Conservation (phyloP, 2,113 vertebrate genomes). For the Bungarus multicinctus region DNA sequence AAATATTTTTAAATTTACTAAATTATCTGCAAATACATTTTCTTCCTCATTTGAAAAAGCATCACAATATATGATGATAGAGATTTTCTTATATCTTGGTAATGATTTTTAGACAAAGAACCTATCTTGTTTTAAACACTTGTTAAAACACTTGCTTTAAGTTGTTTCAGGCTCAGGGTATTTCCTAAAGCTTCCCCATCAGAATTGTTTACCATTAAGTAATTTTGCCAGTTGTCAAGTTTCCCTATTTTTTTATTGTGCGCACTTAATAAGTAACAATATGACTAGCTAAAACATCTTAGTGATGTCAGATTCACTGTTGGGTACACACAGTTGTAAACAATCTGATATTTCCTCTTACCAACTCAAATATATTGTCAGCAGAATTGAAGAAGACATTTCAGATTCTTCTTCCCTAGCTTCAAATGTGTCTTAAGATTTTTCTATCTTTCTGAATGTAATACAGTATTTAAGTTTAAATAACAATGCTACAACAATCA, state of each 20-base stretch:
- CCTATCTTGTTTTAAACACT: not conserved
- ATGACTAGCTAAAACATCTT: not conserved
- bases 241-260: not conserved
- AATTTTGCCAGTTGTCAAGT: not conserved
- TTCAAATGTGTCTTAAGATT: not conserved
- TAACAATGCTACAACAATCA: not conserved
- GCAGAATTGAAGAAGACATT: not conserved
- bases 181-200: not conserved
- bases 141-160: not conserved
- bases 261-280: not conserved
- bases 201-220: not conserved
- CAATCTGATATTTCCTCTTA: not conserved
- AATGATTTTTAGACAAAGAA: not conserved
- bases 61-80: not conserved
- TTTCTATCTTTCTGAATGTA: not conserved
- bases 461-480: not conserved
- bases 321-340: not conserved
- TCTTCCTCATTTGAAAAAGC: not conserved
- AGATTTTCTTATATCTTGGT: slow-evolving; percentile 2
- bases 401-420: not conserved
- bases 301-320: not conserved
- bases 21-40: not conserved
- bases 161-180: not conserved
- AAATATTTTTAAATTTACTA: not conserved
- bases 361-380: not conserved